Evolutionary conservation across 1,140 invertebrate species (phyloP), one percentile per base, ranked within the genome.

Genomic region (Halyomorpha halys): DNA sequence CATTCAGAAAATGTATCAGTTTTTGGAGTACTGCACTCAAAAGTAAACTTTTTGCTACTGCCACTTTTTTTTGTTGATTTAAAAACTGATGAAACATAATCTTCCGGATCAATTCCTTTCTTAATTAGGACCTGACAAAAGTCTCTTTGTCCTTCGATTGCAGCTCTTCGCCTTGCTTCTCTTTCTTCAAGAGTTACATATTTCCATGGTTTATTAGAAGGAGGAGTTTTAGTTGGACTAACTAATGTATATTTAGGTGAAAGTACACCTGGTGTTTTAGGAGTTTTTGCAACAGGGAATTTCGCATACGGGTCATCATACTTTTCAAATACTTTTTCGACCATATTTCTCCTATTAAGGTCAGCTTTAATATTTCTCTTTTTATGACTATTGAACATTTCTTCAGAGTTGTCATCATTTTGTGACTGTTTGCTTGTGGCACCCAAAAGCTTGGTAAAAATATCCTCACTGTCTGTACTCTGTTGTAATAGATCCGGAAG

Each of bases 1-100:
- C 23, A 56, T 6, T 49, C 47, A 2, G 19, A 18, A 19, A 21
- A 18, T 49, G 47, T 23, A 44, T 60, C 16, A 18, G 59, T 14
- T 39, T 60, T 60, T 5, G 59, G 59, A 18, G 59, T 60, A 23
- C 30, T 60, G 30, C 59, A 60, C 13, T 44, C 30, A 60, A 60
- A 60, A 60, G 44, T 60, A 44, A 19, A 18, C 21, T 60, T 60
- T 23, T 39, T 60, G 59, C 49, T 11, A 18, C n/a, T 56, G 23
- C 18, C 53, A 30, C 14, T 60, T 60, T 23, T 44, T 44, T 39
- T n/a, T 2, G 30, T 39, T 1, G 34, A 11, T 39, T 30, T 60
- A 23, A n/a, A 39, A 25, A 60, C 13, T n/a, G 15, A 19, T 5
- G 30, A 18, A 5, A 59, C 4, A n/a, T 27, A 27, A 1, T 23